A percentile compares a stretch with the other conserved stretches of the same genome.
Conservation (phyloP, 2,888 invertebrate genomes). For the Amiota mariae region DNA sequence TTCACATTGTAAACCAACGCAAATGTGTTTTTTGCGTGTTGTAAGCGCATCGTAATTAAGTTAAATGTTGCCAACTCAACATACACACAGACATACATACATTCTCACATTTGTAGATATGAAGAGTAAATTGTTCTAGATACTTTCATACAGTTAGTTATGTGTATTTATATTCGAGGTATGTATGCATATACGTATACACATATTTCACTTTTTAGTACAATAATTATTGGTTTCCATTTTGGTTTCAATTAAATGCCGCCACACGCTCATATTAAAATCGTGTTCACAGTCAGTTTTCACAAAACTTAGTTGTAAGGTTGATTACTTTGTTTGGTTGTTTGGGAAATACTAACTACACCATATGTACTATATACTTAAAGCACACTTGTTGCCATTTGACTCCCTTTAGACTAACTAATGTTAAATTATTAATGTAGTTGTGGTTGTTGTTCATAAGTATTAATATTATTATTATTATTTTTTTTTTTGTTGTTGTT, state of each 20-base stretch:
- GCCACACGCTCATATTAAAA: conserved; percentile 22
- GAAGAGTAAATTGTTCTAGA: neutral
- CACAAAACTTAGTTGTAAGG: neutral
- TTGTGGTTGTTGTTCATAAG: neutral
- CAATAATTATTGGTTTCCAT: conserved; percentile 53
- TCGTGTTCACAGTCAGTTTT: conserved; percentile 37
- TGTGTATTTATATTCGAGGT: too few species aligned
- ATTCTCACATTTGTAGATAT: too few species aligned
- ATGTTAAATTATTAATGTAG: neutral
- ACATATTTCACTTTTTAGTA: too few species aligned
- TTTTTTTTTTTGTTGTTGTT: conserved; percentile 29
- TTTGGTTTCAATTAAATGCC: conserved; percentile 39
- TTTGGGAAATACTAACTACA: neutral
- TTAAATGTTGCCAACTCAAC: conserved; percentile 22
- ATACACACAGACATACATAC: neutral
- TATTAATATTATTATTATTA: neutral
- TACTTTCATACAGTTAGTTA: neutral
- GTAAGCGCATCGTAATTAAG: conserved; percentile 30
- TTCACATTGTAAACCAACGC: neutral
- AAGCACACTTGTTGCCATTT: conserved; percentile 13
- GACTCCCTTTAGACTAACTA: neutral
- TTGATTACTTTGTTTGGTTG: neutral
- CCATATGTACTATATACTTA: neutral
- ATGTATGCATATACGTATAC: too few species aligned
- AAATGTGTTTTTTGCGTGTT: conserved; percentile 56